These are phyloP conservation scores for Artibeus lituratus DNA, from an alignment of 2,797 vertebrate species.

Conservation along the genomic window DNA sequence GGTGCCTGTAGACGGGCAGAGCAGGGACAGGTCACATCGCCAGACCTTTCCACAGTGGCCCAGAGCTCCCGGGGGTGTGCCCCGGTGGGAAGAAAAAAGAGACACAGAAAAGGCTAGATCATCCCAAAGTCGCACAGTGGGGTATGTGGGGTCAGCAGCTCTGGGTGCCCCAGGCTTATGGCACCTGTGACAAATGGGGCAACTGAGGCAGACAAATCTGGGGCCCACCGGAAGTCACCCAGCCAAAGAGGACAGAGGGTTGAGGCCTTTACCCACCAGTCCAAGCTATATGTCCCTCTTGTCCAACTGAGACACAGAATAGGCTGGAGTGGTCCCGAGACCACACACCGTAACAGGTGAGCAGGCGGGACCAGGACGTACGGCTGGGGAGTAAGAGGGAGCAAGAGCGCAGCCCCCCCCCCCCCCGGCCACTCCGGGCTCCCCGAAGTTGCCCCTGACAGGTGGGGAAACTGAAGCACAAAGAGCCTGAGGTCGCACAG, in stretches of 20 bases:
- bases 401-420: background rate
- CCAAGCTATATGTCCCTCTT: background rate
- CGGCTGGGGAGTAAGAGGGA: accelerated
- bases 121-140: background rate
- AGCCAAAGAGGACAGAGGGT: background rate
- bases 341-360: accelerated
- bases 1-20: slow-evolving; percentile 83
- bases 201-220: background rate
- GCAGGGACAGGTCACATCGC: accelerated
- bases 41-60: accelerated
- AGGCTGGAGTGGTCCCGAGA: background rate
- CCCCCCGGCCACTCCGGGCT: background rate
- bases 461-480: background rate
- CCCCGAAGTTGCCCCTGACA: background rate
- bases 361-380: background rate
- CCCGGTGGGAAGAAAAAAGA: background rate
- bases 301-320: background rate
- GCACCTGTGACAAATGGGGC: background rate
- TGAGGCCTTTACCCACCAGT: background rate
- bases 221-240: background rate
- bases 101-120: background rate
- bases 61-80: background rate
- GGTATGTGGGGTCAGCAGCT: background rate
- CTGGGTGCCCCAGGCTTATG: background rate
- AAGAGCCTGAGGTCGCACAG: background rate